These are phyloP conservation scores for Heliconius cydno DNA, from an alignment of 2,888 invertebrate genomes.

Conservation along the genomic window DNA sequence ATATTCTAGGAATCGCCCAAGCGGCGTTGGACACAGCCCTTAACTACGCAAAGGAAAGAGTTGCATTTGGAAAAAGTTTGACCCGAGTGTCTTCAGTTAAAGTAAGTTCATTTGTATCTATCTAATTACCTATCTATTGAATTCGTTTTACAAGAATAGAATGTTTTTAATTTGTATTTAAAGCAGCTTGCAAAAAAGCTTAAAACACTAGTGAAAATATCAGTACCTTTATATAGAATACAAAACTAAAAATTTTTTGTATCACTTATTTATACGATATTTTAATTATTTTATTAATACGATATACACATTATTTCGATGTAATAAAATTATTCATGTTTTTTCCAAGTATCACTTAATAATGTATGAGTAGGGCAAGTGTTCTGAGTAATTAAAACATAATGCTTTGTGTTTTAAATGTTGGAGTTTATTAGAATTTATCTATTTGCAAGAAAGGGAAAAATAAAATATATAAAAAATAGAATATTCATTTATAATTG, in stretches of 20 bases:
- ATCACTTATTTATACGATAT: too few relatives aligned
- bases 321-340: not conserved
- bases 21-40: constrained; percentile 89
- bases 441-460: not conserved
- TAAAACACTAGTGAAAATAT: too few relatives aligned
- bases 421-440: not conserved
- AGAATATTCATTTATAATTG: too few relatives aligned
- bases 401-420: not conserved
- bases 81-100: constrained; percentile 87
- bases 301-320: not conserved
- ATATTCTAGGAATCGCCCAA: constrained; percentile 85
- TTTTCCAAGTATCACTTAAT: not conserved
- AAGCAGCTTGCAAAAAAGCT: too few relatives aligned
- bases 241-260: too few relatives aligned
- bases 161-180: too few relatives aligned
- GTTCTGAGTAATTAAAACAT: not conserved
- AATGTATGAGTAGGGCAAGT: not conserved
- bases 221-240: too few relatives aligned
- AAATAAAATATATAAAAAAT: too few relatives aligned
- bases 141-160: too few relatives aligned
- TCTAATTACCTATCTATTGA: not conserved
- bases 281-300: not conserved
- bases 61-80: constrained; percentile 87
- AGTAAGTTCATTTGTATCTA: constrained; percentile 59
- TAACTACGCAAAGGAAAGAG: constrained; percentile 85